Evolutionary conservation across 2,888 invertebrate species (phyloP).

Genomic region (Scaptomyza polygonia): DNA sequence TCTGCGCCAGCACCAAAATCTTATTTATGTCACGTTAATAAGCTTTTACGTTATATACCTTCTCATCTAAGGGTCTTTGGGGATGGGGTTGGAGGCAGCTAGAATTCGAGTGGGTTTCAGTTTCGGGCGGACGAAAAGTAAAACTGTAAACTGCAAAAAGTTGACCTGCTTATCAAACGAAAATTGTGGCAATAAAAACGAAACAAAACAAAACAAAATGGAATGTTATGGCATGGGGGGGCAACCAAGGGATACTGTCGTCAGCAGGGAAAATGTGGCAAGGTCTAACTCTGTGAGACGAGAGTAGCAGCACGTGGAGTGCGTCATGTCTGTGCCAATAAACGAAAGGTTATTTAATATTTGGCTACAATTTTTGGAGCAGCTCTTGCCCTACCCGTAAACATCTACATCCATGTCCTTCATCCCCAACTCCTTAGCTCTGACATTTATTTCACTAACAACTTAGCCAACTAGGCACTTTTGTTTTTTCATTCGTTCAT

Average conservation of each 20-base stretch:
- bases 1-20: slow-evolving; percentile 74
- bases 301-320: slow-evolving; percentile 49
- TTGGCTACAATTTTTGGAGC: slow-evolving; percentile 60
- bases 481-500: slow-evolving; percentile 29
- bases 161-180: slow-evolving; percentile 72
- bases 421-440: not conserved
- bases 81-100: slow-evolving; percentile 3
- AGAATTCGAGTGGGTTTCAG: slow-evolving; percentile 7
- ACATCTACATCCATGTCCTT: not conserved
- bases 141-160: slow-evolving; percentile 77
- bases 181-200: slow-evolving; percentile 76
- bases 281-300: slow-evolving; percentile 9
- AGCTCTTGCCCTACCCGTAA: slow-evolving; percentile 1
- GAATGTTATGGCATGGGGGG: slow-evolving; percentile 16
- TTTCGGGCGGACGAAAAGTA: slow-evolving; percentile 32
- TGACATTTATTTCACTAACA: slow-evolving; percentile 38
- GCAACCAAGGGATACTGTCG: not conserved
- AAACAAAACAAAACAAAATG: slow-evolving; percentile 40
- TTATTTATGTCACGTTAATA: slow-evolving; percentile 79
- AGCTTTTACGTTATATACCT: slow-evolving; percentile 74
- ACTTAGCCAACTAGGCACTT: slow-evolving; percentile 74
- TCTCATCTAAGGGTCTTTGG: not conserved
- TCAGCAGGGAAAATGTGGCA: not conserved
- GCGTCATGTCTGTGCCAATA: slow-evolving; percentile 74
- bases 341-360: slow-evolving; percentile 80